Percentiles rank a stretch among this genome's conserved stretches.
Conservation (phyloP, 2,797 vertebrate genomes). For the Chaunax sp. region DNA sequence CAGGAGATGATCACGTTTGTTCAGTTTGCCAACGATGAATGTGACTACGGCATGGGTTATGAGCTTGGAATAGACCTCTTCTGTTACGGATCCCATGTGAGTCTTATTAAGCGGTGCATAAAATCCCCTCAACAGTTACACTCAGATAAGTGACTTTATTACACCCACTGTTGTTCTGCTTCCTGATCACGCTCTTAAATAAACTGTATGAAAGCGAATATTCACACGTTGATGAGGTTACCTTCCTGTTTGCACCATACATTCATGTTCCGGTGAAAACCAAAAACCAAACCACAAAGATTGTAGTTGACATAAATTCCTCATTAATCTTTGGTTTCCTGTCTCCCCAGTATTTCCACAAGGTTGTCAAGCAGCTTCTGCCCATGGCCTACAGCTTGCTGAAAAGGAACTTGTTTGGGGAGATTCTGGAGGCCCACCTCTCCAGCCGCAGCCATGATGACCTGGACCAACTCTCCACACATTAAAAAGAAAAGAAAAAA, state of each 20-base stretch:
- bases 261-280: not conserved
- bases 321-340: conserved; percentile 20
- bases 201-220: not conserved
- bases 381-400: conserved; percentile 93
- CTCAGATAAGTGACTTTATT: not conserved
- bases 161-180: not conserved
- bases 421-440: conserved; percentile 91
- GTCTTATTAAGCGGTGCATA: conserved; percentile 60
- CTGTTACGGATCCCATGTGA: conserved; percentile 95
- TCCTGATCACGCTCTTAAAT: not conserved
- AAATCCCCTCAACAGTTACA: not conserved
- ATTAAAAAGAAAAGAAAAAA: conserved; percentile 50
- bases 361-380: conserved; percentile 92
- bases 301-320: not conserved
- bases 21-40: conserved; percentile 98
- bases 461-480: conserved; percentile 84
- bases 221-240: not conserved
- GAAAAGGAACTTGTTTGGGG: conserved; percentile 90
- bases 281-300: too few species aligned
- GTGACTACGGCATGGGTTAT: conserved; percentile 98
- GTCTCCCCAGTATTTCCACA: conserved; percentile 87
- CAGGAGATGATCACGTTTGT: conserved; percentile 96
- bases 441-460: conserved; percentile 84
- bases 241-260: not conserved
- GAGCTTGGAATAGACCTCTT: conserved; percentile 96